Percentiles rank a stretch among this genome's conserved stretches.
Conservation (phyloP, 1,140 invertebrate species). For the Caligus rogercresseyi region DNA sequence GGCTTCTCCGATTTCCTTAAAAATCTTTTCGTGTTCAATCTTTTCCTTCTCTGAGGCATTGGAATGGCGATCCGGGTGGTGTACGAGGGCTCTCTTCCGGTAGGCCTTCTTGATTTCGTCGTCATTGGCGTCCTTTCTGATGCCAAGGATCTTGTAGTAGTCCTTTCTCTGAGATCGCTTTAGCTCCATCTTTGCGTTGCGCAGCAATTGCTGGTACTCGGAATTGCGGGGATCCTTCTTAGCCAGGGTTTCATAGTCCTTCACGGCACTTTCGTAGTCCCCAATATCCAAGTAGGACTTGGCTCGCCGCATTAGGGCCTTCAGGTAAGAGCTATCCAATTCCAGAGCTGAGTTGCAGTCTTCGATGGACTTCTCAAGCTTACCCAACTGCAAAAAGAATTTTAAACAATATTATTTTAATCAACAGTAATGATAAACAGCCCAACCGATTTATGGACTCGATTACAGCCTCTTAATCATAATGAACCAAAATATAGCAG, state of each 20-base stretch:
- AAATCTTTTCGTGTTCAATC: slow-evolving; percentile 79
- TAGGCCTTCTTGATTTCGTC: slow-evolving; percentile 95
- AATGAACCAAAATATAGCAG: too few species aligned
- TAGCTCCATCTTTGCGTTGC: slow-evolving; percentile 66
- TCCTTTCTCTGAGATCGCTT: slow-evolving; percentile 89
- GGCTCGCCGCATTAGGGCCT: slow-evolving; percentile 56
- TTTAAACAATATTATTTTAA: slow-evolving; percentile 19
- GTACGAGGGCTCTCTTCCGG: slow-evolving; percentile 65
- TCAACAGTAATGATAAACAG: slow-evolving; percentile 5
- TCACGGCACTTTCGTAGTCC: slow-evolving; percentile 69
- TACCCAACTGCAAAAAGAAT: slow-evolving; percentile 39
- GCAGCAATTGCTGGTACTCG: slow-evolving; percentile 37
- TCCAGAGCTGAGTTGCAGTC: slow-evolving; percentile 69
- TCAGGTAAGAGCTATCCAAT: slow-evolving; percentile 70
- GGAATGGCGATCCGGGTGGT: slow-evolving; percentile 79
- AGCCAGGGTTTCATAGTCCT: slow-evolving; percentile 69
- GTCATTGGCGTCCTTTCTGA: slow-evolving; percentile 60
- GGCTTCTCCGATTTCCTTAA: slow-evolving; percentile 58
- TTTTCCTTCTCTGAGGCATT: slow-evolving; percentile 60
- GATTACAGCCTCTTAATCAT: too few species aligned
- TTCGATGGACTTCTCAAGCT: slow-evolving; percentile 55
- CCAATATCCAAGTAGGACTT: slow-evolving; percentile 64
- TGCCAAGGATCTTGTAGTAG: slow-evolving; percentile 88
- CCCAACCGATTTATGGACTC: too few species aligned
- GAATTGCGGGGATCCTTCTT: slow-evolving; percentile 50